phyloP scores from a whole-genome alignment of 2,113 vertebrate genomes.

The Terrapene triunguis region DNA sequence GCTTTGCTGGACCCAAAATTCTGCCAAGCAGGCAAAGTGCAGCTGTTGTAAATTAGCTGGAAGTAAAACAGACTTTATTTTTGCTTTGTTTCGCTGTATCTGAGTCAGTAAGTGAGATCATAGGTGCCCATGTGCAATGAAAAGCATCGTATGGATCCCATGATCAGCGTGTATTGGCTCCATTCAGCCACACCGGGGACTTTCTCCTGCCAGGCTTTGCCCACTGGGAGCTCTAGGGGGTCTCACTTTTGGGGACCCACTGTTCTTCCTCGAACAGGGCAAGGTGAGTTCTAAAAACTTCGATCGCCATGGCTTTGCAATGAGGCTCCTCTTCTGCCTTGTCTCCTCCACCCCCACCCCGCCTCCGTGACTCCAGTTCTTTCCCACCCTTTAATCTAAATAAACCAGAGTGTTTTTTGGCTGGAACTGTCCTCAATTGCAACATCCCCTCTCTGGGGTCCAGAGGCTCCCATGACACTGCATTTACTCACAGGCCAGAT shows the following conservation, averaged over 20 bases:
- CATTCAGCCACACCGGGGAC: not conserved
- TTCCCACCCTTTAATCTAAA: constrained; percentile 86
- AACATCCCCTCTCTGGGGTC: constrained; percentile 82
- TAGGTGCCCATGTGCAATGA: constrained; percentile 38
- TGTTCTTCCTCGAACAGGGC: not conserved
- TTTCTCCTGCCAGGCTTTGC: not conserved
- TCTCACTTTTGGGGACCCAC: not conserved
- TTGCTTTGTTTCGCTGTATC: constrained; percentile 58
- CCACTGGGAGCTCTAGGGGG: not conserved
- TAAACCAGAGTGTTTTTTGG: constrained; percentile 76
- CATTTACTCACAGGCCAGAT: constrained; percentile 77
- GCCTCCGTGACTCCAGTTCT: constrained; percentile 58
- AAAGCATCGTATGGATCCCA: not conserved
- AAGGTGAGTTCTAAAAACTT: constrained; percentile 28
- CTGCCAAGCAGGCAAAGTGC: constrained; percentile 62
- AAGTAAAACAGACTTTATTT: constrained; percentile 74
- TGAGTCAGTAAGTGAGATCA: constrained; percentile 76
- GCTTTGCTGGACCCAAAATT: not conserved
- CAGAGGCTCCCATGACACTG: constrained; percentile 83
- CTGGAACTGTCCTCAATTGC: constrained; percentile 70
- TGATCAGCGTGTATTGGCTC: not conserved
- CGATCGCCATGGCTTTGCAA: not conserved
- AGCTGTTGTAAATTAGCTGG: constrained; percentile 73
- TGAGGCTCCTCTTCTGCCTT: constrained; percentile 25
- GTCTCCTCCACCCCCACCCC: constrained; percentile 49